Evolutionary conservation across 2,113 vertebrate species (phyloP).

Genomic region (Corythornis cristatus): DNA sequence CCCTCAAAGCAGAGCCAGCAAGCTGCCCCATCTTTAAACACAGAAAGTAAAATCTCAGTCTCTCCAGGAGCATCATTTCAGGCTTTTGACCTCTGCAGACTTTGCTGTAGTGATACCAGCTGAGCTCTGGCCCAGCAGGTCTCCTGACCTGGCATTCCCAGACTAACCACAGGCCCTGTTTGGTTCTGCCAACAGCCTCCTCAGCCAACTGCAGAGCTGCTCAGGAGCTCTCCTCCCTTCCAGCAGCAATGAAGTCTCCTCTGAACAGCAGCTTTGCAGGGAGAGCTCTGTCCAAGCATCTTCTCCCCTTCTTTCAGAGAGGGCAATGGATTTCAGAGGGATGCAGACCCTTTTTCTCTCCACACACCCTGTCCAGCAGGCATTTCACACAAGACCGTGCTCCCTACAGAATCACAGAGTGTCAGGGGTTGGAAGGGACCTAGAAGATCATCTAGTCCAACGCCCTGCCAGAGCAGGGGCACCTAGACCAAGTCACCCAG

Average conservation of each 20-base stretch:
- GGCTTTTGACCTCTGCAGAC: not conserved
- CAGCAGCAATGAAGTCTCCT: not conserved
- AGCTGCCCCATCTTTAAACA: rapidly evolving
- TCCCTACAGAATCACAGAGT: not conserved
- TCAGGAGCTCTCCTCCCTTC: rapidly evolving
- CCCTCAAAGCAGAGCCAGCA: not conserved
- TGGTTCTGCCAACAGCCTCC: not conserved
- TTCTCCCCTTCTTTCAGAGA: not conserved
- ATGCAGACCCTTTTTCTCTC: not conserved
- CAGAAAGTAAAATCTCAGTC: not conserved
- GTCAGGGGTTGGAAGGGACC: no score
- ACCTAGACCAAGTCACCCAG: no score
- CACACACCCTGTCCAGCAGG: not conserved
- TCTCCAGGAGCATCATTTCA: not conserved
- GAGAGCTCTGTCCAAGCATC: not conserved
- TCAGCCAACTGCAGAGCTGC: not conserved
- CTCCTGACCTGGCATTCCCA: not conserved
- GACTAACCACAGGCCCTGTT: not conserved
- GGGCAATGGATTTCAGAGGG: not conserved
- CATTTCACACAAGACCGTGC: not conserved
- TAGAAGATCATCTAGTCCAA: no score
- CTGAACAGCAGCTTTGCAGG: not conserved
- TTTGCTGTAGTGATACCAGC: not conserved
- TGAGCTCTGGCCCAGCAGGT: not conserved
- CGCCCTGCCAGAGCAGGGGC: no score